Conservation (phyloP, 2,113 vertebrate genomes). For the Hyaena hyaena region DNA sequence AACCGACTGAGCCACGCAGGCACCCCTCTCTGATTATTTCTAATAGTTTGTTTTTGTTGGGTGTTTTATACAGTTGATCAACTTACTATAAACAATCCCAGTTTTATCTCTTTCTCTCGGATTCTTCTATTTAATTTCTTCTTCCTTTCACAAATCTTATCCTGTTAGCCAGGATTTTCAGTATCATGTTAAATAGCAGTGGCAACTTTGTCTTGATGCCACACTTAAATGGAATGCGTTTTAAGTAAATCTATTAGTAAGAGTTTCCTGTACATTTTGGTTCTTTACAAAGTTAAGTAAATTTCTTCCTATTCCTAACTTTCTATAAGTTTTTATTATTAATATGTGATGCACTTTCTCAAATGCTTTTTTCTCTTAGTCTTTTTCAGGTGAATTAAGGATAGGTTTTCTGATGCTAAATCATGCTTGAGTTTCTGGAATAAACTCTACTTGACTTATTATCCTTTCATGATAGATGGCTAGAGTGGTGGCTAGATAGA, state of each 20-base stretch:
- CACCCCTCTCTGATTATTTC: not conserved
- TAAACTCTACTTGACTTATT: not conserved
- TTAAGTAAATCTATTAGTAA: conserved; percentile 38
- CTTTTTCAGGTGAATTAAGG: not conserved
- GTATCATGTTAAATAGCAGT: not conserved
- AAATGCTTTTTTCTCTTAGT: conserved; percentile 12
- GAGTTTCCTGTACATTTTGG: conserved; percentile 3
- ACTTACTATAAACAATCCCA: not conserved
- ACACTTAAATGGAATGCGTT: not conserved
- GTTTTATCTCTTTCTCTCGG: conserved; percentile 16
- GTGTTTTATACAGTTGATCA: not conserved
- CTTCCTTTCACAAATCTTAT: conserved; percentile 13
- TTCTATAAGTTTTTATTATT: conserved; percentile 30
- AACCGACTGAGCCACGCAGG: no score
- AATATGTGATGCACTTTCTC: not conserved
- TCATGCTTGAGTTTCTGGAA: conserved; percentile 36
- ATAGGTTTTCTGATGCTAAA: conserved; percentile 18
- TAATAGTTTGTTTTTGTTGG: not conserved
- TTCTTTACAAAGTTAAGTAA: conserved; percentile 17
- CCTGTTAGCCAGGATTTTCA: not conserved
- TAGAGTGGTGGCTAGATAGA: not conserved
- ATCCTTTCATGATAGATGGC: not conserved
- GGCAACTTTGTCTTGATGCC: not conserved
- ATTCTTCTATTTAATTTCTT: conserved; percentile 35
- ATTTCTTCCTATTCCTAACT: conserved; percentile 31